A percentile compares a stretch with the other conserved stretches of the same genome.
Evolutionary conservation across 2,113 vertebrate genomes (phyloP).

Genomic region (Phainopepla nitens): DNA sequence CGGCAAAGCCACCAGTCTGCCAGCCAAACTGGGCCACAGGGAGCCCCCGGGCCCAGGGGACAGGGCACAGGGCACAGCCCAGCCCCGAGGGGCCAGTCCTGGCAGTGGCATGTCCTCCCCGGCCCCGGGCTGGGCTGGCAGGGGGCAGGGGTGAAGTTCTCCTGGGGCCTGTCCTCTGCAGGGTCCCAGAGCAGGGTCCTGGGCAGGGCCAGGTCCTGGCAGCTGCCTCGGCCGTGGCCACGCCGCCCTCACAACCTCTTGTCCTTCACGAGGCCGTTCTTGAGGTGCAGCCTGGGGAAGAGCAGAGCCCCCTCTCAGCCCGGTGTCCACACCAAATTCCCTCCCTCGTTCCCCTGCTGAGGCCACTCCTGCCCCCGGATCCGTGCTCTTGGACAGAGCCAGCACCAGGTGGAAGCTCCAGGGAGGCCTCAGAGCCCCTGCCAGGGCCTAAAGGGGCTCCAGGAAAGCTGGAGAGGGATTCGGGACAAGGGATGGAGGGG

Average conservation of each 20-base stretch:
- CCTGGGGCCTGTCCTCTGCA: background rate
- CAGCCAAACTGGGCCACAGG: background rate
- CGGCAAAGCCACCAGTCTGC: background rate
- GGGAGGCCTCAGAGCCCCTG: background rate
- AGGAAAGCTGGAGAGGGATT: background rate
- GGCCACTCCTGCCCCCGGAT: rapidly evolving
- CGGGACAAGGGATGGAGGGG: rapidly evolving
- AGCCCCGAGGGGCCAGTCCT: background rate
- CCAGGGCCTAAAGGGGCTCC: background rate
- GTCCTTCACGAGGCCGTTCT: slow-evolving; percentile 85
- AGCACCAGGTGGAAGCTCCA: rapidly evolving
- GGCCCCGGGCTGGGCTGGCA: background rate
- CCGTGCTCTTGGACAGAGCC: rapidly evolving
- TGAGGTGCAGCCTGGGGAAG: slow-evolving; percentile 71
- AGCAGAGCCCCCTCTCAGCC: background rate
- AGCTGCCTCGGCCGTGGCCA: too few relatives aligned
- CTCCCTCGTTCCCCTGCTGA: rapidly evolving
- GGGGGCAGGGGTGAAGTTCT: background rate
- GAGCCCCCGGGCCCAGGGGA: background rate
- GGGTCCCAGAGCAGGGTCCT: background rate
- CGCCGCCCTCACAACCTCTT: slow-evolving; percentile 75
- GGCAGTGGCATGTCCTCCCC: background rate
- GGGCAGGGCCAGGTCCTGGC: background rate
- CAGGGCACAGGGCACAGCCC: background rate
- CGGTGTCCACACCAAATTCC: rapidly evolving